phyloP scores from a whole-genome alignment of 2,113 vertebrate genomes.

The Pholis gunnellus region DNA sequence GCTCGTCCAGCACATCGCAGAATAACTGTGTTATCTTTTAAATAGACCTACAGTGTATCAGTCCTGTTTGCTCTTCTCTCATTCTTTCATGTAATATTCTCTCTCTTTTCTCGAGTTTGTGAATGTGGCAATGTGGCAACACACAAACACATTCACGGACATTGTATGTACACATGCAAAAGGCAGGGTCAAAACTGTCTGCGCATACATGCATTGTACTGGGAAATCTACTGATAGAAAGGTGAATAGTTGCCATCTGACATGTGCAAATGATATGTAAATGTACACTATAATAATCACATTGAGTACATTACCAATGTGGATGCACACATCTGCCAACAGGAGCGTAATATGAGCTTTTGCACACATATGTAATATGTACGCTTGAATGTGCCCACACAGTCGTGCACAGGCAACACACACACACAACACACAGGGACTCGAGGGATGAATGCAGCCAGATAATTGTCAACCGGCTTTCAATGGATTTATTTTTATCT shows the following conservation, averaged over 20 bases:
- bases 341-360: background rate
- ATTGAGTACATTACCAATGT: background rate
- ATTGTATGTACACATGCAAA: background rate
- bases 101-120: background rate
- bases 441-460: background rate
- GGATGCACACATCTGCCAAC: background rate
- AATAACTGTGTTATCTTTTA: slow-evolving; percentile 43
- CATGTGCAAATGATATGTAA: background rate
- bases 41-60: background rate
- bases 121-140: background rate
- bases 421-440: slow-evolving; percentile 4
- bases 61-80: slow-evolving; percentile 5
- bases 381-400: background rate
- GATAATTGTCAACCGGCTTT: slow-evolving; percentile 67
- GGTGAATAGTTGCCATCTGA: background rate
- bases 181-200: background rate
- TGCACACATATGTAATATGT: background rate
- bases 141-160: background rate
- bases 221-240: background rate
- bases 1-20: background rate
- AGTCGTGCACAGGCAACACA: background rate
- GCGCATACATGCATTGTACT: background rate
- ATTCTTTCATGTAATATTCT: background rate
- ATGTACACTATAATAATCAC: background rate
- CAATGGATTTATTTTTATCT: slow-evolving; percentile 48